A percentile compares a stretch with the other conserved stretches of the same genome.
These are phyloP conservation scores for Papilio aristodemus DNA, from an alignment of 1,140 invertebrate genomes.

Conservation along the genomic window DNA sequence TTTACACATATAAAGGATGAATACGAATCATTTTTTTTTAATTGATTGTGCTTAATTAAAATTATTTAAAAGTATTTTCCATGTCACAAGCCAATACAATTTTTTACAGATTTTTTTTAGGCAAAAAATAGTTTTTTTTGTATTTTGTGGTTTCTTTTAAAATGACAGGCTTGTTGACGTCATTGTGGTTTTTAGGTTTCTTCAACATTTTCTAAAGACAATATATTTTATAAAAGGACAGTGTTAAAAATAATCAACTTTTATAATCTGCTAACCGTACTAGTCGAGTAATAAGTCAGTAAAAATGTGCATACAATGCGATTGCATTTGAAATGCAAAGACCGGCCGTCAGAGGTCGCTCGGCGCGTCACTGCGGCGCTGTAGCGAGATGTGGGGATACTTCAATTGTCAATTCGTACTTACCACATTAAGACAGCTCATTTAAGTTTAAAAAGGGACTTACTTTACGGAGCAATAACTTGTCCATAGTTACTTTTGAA, in stretches of 20 bases:
- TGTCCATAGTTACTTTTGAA: background rate
- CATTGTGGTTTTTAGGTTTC: too few species aligned
- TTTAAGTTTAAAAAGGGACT: background rate
- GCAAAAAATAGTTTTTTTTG: too few species aligned
- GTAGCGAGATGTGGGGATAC: conserved; percentile 40
- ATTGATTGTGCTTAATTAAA: too few species aligned
- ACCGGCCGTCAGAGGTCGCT: conserved; percentile 60
- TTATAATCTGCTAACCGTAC: conserved; percentile 55
- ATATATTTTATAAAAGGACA: background rate
- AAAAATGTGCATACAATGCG: conserved; percentile 79
- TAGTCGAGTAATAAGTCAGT: conserved; percentile 75
- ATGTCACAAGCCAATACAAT: too few species aligned
- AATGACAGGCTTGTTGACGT: too few species aligned
- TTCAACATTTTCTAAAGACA: too few species aligned
- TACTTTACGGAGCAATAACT: conserved; percentile 12
- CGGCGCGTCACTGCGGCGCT: conserved; percentile 52
- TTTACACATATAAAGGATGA: too few species aligned
- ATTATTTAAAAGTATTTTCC: too few species aligned
- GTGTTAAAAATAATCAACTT: background rate
- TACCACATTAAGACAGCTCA: conserved; percentile 5
- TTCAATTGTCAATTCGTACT: conserved; percentile 46
- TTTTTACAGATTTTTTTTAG: too few species aligned
- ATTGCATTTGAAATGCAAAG: conserved; percentile 76
- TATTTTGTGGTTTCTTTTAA: too few species aligned
- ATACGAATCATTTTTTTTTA: too few species aligned